Evolutionary conservation across 1,140 invertebrate species (phyloP).

Genomic region (Calycopis cecrops): DNA sequence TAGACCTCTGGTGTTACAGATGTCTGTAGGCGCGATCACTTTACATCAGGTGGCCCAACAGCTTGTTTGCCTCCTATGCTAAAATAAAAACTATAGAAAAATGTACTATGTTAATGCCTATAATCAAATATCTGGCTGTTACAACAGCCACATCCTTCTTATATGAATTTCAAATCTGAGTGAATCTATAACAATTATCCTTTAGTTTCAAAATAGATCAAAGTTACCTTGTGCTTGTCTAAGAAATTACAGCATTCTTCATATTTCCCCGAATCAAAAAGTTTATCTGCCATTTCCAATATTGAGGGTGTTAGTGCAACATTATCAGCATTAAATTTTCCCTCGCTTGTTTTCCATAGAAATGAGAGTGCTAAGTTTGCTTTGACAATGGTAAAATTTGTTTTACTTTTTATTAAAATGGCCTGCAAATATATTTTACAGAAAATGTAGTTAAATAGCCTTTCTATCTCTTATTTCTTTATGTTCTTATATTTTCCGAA

Average conservation of each 20-base stretch:
- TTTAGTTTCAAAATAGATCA: neutral
- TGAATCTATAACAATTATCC: no score
- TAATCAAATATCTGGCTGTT: no score
- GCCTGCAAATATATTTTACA: neutral
- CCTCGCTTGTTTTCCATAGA: constrained; percentile 45
- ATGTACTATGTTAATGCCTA: no score
- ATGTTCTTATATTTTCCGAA: no score
- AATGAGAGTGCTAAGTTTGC: constrained; percentile 19
- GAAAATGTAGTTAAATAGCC: neutral
- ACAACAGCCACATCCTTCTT: no score
- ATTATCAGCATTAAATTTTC: constrained; percentile 28
- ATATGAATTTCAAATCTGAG: no score
- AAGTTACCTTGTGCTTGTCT: constrained; percentile 36
- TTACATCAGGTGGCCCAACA: no score
- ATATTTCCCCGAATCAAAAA: constrained; percentile 69
- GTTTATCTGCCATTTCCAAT: constrained; percentile 57
- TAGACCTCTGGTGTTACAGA: no score
- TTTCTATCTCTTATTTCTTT: no score
- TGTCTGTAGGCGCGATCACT: no score
- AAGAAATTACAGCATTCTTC: constrained; percentile 65
- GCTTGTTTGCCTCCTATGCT: no score
- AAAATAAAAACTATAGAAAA: no score
- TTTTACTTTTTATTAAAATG: constrained; percentile 1
- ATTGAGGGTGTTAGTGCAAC: constrained; percentile 22
- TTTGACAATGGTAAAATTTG: neutral